Percentiles rank a stretch among this genome's conserved stretches.
Conservation (phyloP, 2,797 vertebrate species). For the Galagoides demidoff region DNA sequence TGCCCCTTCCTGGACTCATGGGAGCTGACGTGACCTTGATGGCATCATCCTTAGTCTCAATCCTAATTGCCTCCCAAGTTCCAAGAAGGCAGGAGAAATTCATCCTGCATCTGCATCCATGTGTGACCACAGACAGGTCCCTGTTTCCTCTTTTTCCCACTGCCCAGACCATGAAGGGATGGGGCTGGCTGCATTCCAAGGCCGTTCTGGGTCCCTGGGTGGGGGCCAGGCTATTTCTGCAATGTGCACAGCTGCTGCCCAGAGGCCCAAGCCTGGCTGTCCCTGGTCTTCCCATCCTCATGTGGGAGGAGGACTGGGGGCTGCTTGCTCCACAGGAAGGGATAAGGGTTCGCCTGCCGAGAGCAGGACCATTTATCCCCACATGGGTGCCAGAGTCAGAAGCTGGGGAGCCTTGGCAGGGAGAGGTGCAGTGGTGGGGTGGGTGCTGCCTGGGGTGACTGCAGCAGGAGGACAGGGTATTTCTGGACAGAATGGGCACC, state of each 20-base stretch:
- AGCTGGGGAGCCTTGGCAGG: not conserved
- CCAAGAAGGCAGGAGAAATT: not conserved
- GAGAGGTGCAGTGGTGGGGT: not conserved
- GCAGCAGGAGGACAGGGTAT: rapidly evolving
- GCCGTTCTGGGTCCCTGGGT: not conserved
- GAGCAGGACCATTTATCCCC: not conserved
- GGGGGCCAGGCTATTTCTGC: not conserved
- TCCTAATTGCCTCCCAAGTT: not conserved
- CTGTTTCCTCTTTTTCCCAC: not conserved
- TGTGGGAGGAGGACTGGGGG: too few relatives aligned
- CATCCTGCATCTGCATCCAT: not conserved
- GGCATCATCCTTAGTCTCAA: not conserved
- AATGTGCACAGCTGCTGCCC: not conserved
- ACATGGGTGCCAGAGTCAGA: rapidly evolving
- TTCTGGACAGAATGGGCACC: not conserved
- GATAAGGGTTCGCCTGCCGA: not conserved
- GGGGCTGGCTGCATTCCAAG: not conserved
- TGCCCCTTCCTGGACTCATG: not conserved
- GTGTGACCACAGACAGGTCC: not conserved
- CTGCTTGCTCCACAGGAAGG: not conserved
- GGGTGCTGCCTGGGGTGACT: rapidly evolving
- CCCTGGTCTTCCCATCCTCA: rapidly evolving
- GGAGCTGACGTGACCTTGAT: not conserved
- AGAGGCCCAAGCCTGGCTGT: too few relatives aligned
- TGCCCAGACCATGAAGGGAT: not conserved